Evolutionary conservation across 2,888 invertebrate species (phyloP).

Genomic region (Plemyria rubiginata): DNA sequence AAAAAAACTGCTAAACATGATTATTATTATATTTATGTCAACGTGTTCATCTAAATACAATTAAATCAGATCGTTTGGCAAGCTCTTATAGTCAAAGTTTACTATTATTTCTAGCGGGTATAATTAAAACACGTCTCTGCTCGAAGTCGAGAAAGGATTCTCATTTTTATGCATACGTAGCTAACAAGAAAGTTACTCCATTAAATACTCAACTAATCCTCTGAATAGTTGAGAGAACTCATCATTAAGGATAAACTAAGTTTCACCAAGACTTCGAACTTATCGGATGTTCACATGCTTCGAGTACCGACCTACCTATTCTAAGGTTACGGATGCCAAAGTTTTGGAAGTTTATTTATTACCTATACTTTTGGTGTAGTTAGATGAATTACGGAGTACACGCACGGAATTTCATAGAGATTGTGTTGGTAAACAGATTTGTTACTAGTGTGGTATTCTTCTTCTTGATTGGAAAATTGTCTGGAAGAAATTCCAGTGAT

Average conservation of each 20-base stretch:
- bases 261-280: constrained; percentile 39
- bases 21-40: no score
- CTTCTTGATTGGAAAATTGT: no score
- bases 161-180: constrained; percentile 14
- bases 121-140: no score
- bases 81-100: no score
- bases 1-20: no score
- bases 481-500: no score
- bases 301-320: constrained; percentile 26
- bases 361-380: constrained; percentile 1
- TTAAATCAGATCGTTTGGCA: no score
- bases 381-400: not conserved
- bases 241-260: constrained; percentile 43
- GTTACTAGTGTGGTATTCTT: no score
- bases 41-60: no score
- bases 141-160: constrained; percentile 1
- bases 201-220: constrained; percentile 38
- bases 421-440: no score
- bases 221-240: constrained; percentile 42
- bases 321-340: constrained; percentile 21
- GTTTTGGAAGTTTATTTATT: constrained; percentile 21
- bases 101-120: no score
- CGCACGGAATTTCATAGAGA: no score
- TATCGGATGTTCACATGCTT: constrained; percentile 40
- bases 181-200: constrained; percentile 26